Evolutionary conservation across 1,140 invertebrate genomes (phyloP).

Genomic region (Lordiphosa collinella): DNA sequence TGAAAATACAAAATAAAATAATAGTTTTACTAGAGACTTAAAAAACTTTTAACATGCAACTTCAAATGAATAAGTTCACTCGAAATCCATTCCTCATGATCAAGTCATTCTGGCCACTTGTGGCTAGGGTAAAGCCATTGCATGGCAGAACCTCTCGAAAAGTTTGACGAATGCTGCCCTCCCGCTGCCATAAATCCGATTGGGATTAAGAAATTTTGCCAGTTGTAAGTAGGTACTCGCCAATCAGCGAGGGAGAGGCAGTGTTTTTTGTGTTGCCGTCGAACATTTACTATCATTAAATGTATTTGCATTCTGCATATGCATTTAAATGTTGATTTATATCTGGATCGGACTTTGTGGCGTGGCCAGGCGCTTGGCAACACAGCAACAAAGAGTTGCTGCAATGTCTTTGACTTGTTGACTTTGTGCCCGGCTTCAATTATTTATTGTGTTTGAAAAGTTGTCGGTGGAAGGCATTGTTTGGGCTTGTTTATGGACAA

Average conservation of each 20-base stretch:
- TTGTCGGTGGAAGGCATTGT: constrained; percentile 63
- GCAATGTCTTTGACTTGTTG: constrained; percentile 72
- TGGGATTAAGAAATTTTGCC: constrained; percentile 46
- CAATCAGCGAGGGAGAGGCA: background rate
- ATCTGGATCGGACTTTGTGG: constrained; percentile 53
- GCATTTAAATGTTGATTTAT: constrained; percentile 60
- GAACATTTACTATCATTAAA: constrained; percentile 21
- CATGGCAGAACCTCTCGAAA: constrained; percentile 14
- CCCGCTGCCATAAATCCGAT: constrained; percentile 24
- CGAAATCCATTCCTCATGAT: no score
- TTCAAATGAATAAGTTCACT: no score
- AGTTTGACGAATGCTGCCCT: constrained; percentile 31
- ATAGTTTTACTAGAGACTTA: no score
- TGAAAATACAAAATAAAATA: no score
- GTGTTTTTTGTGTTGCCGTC: background rate
- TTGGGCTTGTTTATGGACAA: constrained; percentile 57
- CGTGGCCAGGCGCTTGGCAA: constrained; percentile 61
- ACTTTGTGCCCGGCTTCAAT: constrained; percentile 64
- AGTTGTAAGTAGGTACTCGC: constrained; percentile 10
- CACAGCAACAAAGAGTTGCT: constrained; percentile 33
- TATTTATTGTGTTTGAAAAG: constrained; percentile 70
- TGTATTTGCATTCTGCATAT: constrained; percentile 38
- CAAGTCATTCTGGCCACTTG: background rate
- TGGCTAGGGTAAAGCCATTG: background rate
- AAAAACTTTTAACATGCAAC: no score